These are phyloP conservation scores for Diarsia dahlii DNA, from an alignment of 2,888 invertebrate genomes.

Conservation along the genomic window DNA sequence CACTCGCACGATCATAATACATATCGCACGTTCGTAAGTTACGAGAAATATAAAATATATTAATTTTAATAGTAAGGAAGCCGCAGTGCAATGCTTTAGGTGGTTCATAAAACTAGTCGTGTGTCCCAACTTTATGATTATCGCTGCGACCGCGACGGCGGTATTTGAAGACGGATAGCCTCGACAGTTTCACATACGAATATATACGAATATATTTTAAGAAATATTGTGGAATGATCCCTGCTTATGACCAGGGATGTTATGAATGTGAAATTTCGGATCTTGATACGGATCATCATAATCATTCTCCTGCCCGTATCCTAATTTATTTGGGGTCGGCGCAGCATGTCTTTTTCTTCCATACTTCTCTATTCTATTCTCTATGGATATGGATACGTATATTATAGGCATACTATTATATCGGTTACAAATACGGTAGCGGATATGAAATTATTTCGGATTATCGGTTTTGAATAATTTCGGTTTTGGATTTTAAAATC, in stretches of 20 bases:
- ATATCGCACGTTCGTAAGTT: slow-evolving; percentile 64
- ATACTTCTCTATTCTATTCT: no score
- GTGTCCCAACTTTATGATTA: slow-evolving; percentile 78
- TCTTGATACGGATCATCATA: no score
- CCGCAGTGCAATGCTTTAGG: slow-evolving; percentile 67
- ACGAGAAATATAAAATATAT: slow-evolving; percentile 70
- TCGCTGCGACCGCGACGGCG: slow-evolving; percentile 69
- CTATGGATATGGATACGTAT: no score
- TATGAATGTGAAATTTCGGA: no score
- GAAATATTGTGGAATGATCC: slow-evolving; percentile 56
- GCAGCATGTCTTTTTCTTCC: no score
- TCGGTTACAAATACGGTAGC: no score
- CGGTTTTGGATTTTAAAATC: no score
- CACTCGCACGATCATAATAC: slow-evolving; percentile 21
- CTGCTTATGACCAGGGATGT: slow-evolving; percentile 55
- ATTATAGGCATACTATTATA: no score
- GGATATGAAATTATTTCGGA: no score
- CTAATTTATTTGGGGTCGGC: no score
- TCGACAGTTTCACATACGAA: slow-evolving; percentile 62
- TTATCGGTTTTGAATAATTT: no score
- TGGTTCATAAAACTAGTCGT: slow-evolving; percentile 77
- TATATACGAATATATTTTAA: slow-evolving; percentile 55
- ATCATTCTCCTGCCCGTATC: no score
- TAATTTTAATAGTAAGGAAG: slow-evolving; percentile 69
- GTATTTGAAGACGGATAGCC: slow-evolving; percentile 72